phyloP scores from a whole-genome alignment of 2,888 invertebrate genomes.

The Nymphalis urticae region DNA sequence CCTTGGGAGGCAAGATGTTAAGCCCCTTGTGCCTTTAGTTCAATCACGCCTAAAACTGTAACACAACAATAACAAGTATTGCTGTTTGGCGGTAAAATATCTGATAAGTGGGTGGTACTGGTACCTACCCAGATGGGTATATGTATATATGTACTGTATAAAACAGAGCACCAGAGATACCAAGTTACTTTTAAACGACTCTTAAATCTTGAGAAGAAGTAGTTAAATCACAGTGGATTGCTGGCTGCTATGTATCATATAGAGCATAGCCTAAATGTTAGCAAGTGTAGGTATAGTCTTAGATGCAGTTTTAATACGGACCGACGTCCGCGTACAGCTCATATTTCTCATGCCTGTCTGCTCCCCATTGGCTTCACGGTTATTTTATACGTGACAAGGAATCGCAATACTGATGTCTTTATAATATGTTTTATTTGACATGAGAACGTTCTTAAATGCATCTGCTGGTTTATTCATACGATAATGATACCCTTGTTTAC shows the following conservation, averaged over 20 bases:
- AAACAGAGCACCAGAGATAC: too few relatives aligned
- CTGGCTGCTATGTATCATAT: neutral
- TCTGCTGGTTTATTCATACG: conserved; percentile 30
- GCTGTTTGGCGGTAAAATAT: too few relatives aligned
- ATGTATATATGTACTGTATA: too few relatives aligned
- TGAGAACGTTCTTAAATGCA: conserved; percentile 30
- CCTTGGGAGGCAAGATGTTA: too few relatives aligned
- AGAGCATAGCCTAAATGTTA: conserved; percentile 40
- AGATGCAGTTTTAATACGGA: conserved; percentile 69
- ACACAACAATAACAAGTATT: too few relatives aligned
- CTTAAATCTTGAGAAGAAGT: neutral
- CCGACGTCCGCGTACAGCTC: conserved; percentile 51
- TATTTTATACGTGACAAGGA: conserved; percentile 73
- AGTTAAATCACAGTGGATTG: neutral
- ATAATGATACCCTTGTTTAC: conserved; percentile 2
- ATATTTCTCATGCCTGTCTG: conserved; percentile 70
- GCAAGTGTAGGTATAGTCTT: conserved; percentile 40
- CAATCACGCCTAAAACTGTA: too few relatives aligned
- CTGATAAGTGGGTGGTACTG: too few relatives aligned
- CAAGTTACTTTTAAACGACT: too few relatives aligned
- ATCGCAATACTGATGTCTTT: conserved; percentile 57
- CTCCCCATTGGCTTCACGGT: conserved; percentile 64
- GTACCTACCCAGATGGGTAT: too few relatives aligned
- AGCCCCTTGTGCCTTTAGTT: too few relatives aligned
- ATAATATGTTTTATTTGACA: conserved; percentile 56